These are phyloP conservation scores for Centropyge bicolor DNA, from an alignment of 2,797 vertebrate genomes.

Conservation along the genomic window DNA sequence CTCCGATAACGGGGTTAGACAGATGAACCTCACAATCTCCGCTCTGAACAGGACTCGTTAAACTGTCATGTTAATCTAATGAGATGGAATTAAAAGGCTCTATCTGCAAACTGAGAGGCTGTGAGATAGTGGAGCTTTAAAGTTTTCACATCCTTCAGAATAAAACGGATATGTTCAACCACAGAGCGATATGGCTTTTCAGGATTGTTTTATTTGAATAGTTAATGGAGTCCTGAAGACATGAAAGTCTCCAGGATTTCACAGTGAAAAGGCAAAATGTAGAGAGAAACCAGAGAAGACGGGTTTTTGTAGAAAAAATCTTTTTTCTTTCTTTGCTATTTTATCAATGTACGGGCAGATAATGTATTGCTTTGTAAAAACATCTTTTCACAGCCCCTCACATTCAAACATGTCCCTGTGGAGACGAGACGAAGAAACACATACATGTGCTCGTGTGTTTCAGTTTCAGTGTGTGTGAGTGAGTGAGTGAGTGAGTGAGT, in stretches of 20 bases:
- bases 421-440: too few species aligned
- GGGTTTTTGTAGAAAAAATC: too few species aligned
- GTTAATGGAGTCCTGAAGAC: neutral
- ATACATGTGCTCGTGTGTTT: neutral
- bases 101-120: constrained; percentile 27
- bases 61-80: constrained; percentile 30
- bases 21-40: constrained; percentile 21
- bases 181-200: neutral
- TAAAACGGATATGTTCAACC: neutral
- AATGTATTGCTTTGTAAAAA: too few species aligned
- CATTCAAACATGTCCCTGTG: too few species aligned
- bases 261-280: neutral
- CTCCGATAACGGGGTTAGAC: constrained; percentile 9
- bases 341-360: too few species aligned
- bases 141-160: neutral
- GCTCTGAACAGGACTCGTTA: constrained; percentile 26
- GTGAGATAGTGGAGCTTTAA: constrained; percentile 28
- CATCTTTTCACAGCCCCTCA: too few species aligned
- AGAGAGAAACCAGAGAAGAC: neutral
- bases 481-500: too few species aligned
- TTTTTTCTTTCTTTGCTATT: too few species aligned
- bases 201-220: neutral
- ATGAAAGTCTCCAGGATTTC: neutral
- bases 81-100: constrained; percentile 21
- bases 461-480: neutral